Evolutionary conservation across 2,797 vertebrate genomes (phyloP), one percentile per base, ranked within the genome.

Genomic region (Enoplosus armatus): DNA sequence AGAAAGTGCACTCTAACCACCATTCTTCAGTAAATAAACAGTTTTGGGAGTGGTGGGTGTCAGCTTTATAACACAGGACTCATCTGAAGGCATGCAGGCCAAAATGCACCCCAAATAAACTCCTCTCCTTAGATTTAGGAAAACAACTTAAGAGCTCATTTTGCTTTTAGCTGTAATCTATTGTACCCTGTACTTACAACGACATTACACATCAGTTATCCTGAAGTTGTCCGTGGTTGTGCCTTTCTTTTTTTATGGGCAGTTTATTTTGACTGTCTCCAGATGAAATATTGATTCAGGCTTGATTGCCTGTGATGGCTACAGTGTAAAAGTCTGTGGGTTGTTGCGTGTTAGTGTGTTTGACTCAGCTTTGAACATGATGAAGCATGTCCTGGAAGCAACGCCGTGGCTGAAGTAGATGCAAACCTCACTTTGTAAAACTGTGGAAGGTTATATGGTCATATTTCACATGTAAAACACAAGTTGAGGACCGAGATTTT

Each of bases 31-130:
- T 53, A 78, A 87, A 87, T 72, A 83, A 79, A 90, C 80, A 75
- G 61, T 64, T 71, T 60, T 84, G 66, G 87, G 74, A 85, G 72
- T 77, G 79, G 84, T 86, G 61, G 74, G 72, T 76, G 75, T 77
- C 79, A 74, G 59, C 53, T 35, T 80, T 72, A 62, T 47, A 79
- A 76, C 53, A 69, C 67, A 72, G 65, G 51, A 79, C 78, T 79
- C 72, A 72, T 81, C 59, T 74, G 62, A 80, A 85, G 74, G 51
- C 79, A 74, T 33, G 62, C 63, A 66, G 71, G 51, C 61, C 65
- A 76, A 77, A 67, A 55, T 80, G 63, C 47, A 64, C 50, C 72
- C 58, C 24, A 77, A 84, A 87, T 87, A 85, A 82, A 80, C 62
- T 79, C 43, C 69, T 84, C 37, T 74, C 62, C 48, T 65, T 69